Percentiles rank a stretch among this genome's conserved stretches.
Conservation (phyloP, 2,797 vertebrate species). For the Apogon talboti region DNA sequence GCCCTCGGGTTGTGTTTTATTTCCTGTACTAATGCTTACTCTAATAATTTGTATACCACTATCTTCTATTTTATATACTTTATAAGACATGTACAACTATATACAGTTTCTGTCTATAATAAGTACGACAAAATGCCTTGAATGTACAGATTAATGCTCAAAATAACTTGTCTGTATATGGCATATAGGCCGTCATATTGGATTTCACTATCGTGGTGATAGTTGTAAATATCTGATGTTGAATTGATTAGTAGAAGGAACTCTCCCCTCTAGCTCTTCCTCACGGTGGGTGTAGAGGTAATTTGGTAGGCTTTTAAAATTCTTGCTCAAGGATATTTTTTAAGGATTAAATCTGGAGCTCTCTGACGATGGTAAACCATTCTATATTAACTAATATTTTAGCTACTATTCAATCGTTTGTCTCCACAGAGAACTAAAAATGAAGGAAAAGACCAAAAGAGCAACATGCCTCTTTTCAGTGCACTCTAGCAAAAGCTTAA, state of each 20-base stretch:
- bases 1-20: too few relatives aligned
- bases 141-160: background rate
- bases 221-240: slow-evolving; percentile 20
- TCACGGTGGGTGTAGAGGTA: background rate
- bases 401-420: slow-evolving; percentile 4
- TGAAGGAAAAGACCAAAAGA: slow-evolving; percentile 16
- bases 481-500: slow-evolving; percentile 25
- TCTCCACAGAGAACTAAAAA: slow-evolving; percentile 6
- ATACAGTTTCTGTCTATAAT: too few relatives aligned
- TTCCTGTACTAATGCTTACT: too few relatives aligned
- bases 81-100: too few relatives aligned
- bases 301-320: slow-evolving; percentile 14
- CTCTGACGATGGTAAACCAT: slow-evolving; percentile 4
- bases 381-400: slow-evolving; percentile 7
- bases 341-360: background rate
- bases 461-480: slow-evolving; percentile 21
- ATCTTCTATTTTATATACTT: too few relatives aligned
- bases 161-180: slow-evolving; percentile 13
- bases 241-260: slow-evolving; percentile 15
- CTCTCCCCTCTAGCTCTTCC: slow-evolving; percentile 2
- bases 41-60: too few relatives aligned
- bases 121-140: too few relatives aligned
- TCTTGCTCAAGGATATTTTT: slow-evolving; percentile 13
- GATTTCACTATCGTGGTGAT: slow-evolving; percentile 15
- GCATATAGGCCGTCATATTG: slow-evolving; percentile 4